A percentile compares a stretch with the other conserved stretches of the same genome.
phyloP scores from a whole-genome alignment of 2,888 invertebrate species.

The Axea sp. region DNA sequence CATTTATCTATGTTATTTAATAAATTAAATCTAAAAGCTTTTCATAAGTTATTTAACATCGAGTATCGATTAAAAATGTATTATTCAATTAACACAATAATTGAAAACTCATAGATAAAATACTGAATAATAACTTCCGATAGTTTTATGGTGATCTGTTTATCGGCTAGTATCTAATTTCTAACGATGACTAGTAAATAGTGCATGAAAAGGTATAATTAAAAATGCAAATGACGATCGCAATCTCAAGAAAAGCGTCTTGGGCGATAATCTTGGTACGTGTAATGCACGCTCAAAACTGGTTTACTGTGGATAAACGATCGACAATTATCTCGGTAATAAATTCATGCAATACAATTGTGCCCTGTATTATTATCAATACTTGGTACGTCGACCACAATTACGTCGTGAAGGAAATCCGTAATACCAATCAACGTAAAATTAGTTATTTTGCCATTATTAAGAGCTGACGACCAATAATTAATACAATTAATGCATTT shows the following conservation, averaged over 20 bases:
- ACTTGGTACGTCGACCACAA: conserved; percentile 69
- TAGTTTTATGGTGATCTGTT: too few species aligned
- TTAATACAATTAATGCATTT: conserved; percentile 39
- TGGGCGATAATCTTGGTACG: conserved; percentile 62
- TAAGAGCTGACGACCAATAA: conserved; percentile 23
- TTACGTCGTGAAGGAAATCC: conserved; percentile 72
- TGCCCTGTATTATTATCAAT: conserved; percentile 64
- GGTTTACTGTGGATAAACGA: conserved; percentile 73
- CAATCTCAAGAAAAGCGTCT: conserved; percentile 52
- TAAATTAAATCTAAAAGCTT: too few species aligned
- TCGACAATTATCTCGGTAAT: conserved; percentile 73
- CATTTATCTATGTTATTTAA: too few species aligned
- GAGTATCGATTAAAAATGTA: too few species aligned
- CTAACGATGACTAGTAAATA: not conserved
- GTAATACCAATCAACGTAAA: conserved; percentile 48
- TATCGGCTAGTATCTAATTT: not conserved
- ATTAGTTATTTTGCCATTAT: conserved; percentile 56
- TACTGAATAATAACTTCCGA: too few species aligned
- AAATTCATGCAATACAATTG: conserved; percentile 70
- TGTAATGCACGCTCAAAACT: conserved; percentile 67
- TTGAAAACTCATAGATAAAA: too few species aligned
- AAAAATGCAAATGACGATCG: conserved; percentile 71
- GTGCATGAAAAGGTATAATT: conserved; percentile 50
- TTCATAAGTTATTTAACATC: too few species aligned
- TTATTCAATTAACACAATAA: too few species aligned